Conservation (phyloP, 2,113 vertebrate species). For the Syngnathoides biaculeatus region DNA sequence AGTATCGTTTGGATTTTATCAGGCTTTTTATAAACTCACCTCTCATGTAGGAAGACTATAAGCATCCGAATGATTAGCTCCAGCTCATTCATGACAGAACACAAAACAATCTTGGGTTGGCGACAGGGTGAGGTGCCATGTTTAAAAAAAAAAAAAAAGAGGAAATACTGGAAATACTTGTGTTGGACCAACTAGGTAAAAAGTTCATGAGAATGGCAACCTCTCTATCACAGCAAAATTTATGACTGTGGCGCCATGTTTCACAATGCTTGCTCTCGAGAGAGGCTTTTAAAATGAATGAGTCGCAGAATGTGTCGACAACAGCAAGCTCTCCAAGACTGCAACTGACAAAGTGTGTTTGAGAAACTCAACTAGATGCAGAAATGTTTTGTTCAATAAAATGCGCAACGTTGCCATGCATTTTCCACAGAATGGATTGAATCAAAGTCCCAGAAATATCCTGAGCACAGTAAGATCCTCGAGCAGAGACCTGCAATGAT, state of each 20-base stretch:
- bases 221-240: slow-evolving; percentile 59
- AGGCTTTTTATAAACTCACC: background rate
- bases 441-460: slow-evolving; percentile 32
- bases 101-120: slow-evolving; percentile 3
- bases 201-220: slow-evolving; percentile 65
- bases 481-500: slow-evolving; percentile 24
- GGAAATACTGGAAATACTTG: slow-evolving; percentile 51
- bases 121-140: slow-evolving; percentile 8
- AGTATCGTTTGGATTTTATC: background rate
- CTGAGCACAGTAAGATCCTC: slow-evolving; percentile 29
- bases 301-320: slow-evolving; percentile 40
- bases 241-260: slow-evolving; percentile 59
- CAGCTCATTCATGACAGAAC: background rate
- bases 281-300: slow-evolving; percentile 37
- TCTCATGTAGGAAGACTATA: background rate
- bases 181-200: slow-evolving; percentile 56
- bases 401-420: background rate
- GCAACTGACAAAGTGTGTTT: background rate
- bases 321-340: slow-evolving; percentile 30
- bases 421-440: background rate
- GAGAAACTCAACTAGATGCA: background rate
- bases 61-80: background rate
- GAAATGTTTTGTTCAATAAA: background rate
- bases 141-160: slow-evolving; percentile 43
- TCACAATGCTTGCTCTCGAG: slow-evolving; percentile 53